These are phyloP conservation scores for Lottia gigantea DNA, from an alignment of 2,888 invertebrate species.

Conservation along the genomic window DNA sequence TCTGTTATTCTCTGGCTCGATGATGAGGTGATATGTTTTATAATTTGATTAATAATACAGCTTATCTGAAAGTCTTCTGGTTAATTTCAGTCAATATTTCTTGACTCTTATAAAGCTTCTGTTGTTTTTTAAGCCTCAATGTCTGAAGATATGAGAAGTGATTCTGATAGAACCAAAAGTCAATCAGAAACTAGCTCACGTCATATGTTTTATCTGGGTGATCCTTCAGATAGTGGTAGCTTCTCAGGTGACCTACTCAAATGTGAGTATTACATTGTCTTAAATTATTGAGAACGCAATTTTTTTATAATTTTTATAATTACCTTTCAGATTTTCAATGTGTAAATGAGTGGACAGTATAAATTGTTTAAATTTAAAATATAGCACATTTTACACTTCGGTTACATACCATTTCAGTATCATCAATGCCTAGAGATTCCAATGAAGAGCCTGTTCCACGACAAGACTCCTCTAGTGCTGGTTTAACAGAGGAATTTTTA, in stretches of 20 bases:
- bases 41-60: background rate
- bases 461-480: conserved; percentile 33
- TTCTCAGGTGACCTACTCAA: conserved; percentile 20
- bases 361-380: no score
- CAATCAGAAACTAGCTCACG: conserved; percentile 28
- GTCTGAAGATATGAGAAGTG: conserved; percentile 19
- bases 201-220: conserved; percentile 23
- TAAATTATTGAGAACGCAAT: no score
- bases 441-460: conserved; percentile 37
- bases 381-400: no score
- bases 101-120: no score
- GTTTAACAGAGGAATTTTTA: conserved; percentile 38
- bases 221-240: conserved; percentile 30
- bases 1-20: no score
- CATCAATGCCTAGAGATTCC: conserved; percentile 26
- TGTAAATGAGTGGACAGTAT: no score
- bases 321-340: no score
- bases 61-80: no score
- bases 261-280: conserved; percentile 22
- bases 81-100: no score
- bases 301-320: no score
- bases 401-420: conserved; percentile 15
- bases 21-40: no score
- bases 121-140: conserved; percentile 10
- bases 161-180: conserved; percentile 30